A percentile compares a stretch with the other conserved stretches of the same genome.
These are phyloP conservation scores for Datnioides undecimradiatus DNA, from an alignment of 2,113 vertebrate species.

Conservation along the genomic window DNA sequence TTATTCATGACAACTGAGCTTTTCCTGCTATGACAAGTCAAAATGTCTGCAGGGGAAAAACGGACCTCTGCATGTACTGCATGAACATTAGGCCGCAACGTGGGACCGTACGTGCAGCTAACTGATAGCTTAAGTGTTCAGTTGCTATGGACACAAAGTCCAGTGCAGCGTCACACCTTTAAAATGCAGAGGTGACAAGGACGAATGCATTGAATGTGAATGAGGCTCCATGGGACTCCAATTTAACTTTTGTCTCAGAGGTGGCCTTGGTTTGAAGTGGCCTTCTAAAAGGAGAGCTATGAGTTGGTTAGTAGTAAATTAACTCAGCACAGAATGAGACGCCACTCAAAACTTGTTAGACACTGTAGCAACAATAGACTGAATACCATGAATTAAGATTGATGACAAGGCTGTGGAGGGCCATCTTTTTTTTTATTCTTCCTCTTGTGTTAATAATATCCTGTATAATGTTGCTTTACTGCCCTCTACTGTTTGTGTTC, in stretches of 20 bases:
- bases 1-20: too few relatives aligned
- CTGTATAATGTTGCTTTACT: constrained; percentile 1
- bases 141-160: background rate
- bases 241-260: background rate
- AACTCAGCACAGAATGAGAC: background rate
- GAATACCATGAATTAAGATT: background rate
- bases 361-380: background rate
- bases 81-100: too few relatives aligned
- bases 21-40: too few relatives aligned
- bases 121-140: too few relatives aligned
- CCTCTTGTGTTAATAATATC: background rate
- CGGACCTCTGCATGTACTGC: too few relatives aligned
- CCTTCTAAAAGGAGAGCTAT: background rate
- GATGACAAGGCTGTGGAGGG: background rate
- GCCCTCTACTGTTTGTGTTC: constrained; percentile 15
- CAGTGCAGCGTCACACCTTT: background rate
- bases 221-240: background rate
- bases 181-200: background rate
- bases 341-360: background rate
- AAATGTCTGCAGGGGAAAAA: too few relatives aligned
- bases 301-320: background rate
- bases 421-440: background rate
- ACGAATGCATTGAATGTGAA: background rate
- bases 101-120: too few relatives aligned
- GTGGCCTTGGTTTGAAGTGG: background rate